phyloP scores from a whole-genome alignment of 2,888 invertebrate species.

The Leucoma salicis region DNA sequence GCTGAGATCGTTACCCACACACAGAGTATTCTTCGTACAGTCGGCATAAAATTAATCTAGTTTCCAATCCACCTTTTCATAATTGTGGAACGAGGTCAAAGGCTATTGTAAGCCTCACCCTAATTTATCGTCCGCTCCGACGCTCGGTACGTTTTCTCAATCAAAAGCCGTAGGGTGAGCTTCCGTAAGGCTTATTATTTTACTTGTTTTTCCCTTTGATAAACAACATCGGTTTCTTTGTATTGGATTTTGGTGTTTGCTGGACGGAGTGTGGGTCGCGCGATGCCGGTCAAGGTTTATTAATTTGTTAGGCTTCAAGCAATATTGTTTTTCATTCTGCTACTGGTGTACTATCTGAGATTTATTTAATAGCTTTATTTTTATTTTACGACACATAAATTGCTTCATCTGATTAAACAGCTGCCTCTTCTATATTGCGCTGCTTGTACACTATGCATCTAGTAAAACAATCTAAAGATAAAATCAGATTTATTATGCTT shows the following conservation, averaged over 20 bases:
- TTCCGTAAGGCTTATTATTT: conserved; percentile 48
- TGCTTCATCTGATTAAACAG: too few species aligned
- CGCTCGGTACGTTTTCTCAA: conserved; percentile 33
- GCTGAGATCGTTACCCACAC: neutral
- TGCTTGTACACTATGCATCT: too few species aligned
- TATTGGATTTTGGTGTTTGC: conserved; percentile 47
- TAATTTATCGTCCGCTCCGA: conserved; percentile 35
- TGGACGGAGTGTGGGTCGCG: conserved; percentile 19
- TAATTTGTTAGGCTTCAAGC: conserved; percentile 21
- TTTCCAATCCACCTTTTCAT: conserved; percentile 43
- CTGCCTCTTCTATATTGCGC: too few species aligned
- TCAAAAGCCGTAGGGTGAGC: conserved; percentile 38
- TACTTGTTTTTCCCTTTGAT: conserved; percentile 51
- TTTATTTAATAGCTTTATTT: too few species aligned
- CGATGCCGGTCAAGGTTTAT: conserved; percentile 22
- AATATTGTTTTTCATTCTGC: conserved; percentile 19
- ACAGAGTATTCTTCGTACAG: conserved; percentile 8
- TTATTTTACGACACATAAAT: too few species aligned
- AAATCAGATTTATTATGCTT: too few species aligned
- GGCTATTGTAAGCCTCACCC: conserved; percentile 37
- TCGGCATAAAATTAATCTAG: conserved; percentile 35
- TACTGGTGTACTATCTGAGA: too few species aligned
- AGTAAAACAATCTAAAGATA: too few species aligned
- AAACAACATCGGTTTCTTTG: conserved; percentile 61
- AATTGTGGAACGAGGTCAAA: conserved; percentile 41